These are phyloP conservation scores for Reinhardtius hippoglossoides DNA, from an alignment of 2,113 vertebrate species.

Conservation along the genomic window DNA sequence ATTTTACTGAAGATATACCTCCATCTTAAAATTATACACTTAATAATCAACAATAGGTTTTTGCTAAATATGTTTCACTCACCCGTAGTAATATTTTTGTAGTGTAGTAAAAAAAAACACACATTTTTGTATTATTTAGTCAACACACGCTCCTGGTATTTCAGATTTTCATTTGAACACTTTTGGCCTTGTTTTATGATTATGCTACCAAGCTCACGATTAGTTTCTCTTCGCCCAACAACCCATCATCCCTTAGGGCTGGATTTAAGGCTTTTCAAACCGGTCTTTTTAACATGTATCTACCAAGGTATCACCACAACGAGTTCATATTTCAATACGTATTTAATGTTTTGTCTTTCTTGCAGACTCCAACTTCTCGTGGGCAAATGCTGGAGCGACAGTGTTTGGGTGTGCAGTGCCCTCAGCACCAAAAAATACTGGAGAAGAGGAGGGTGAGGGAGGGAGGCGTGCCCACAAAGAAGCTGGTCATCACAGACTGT, in stretches of 20 bases:
- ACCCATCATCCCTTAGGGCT: slow-evolving; percentile 93
- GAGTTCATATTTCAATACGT: too few relatives aligned
- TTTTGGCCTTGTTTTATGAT: slow-evolving; percentile 55
- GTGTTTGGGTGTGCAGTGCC: too few relatives aligned
- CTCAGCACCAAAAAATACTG: too few relatives aligned
- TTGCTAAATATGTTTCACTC: not conserved
- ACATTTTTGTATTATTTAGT: not conserved
- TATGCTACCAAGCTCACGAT: slow-evolving; percentile 54
- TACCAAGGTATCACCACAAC: too few relatives aligned
- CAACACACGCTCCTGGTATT: not conserved
- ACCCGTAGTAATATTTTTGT: not conserved
- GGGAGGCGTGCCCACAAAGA: too few relatives aligned
- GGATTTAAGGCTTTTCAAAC: slow-evolving; percentile 99
- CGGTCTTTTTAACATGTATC: too few relatives aligned
- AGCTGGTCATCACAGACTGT: too few relatives aligned
- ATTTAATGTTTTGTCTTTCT: too few relatives aligned
- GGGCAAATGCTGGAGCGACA: too few relatives aligned
- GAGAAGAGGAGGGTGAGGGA: too few relatives aligned
- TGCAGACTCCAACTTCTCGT: too few relatives aligned
- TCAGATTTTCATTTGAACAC: slow-evolving; percentile 3
- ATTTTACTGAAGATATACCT: not conserved
- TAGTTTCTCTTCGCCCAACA: slow-evolving; percentile 76
- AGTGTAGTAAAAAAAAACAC: too few relatives aligned
- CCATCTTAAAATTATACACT: not conserved
- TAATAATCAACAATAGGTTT: not conserved